Base-by-base conservation (phyloP, 2,113 vertebrate genomes). In the Hippocampus mohnikei region DNA sequence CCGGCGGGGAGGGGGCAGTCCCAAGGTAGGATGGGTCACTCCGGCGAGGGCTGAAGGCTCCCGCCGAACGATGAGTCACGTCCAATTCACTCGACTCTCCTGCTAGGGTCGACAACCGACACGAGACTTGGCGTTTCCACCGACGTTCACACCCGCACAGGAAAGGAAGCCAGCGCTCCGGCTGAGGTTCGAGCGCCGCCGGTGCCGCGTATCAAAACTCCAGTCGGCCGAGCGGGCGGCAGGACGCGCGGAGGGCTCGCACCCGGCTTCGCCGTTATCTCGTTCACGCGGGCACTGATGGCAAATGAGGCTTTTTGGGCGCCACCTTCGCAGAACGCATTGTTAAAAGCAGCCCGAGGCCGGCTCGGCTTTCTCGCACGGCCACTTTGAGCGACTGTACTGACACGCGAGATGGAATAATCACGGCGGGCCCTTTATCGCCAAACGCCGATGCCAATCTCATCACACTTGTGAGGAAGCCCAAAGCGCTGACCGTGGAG, bases 61-160 rank as follows among this genome's bases (percentile, higher is more conserved):
- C 87, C 69, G 76, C 94, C 0, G 90, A 76, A 70, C 83, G 85
- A 68, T 92, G 81, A 74, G 81, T 93, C 80, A 98, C 95, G 79
- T 98, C 97, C 53, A 94, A 93, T 92, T 98, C 96, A 88, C 95
- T 97, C 23, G 95, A 95, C 87, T 97, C 96, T 94, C 94, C 94
- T 96, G 84, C 1, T 70, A 11, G 41, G 53, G 52, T 10, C 3
- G 52, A 74, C 53, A 76, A 52, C 41, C 33, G 79, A 40, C 16
- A 71, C 2, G 15, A 2, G 20, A 40, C 60, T 41, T 41, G 42
- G 10, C 5, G 11, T 42, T 42, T 44, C 42, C 41, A 27, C 41
- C 16, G 23, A 1, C 46, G 5, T 48, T 5, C 29, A 33, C 29
- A 33, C 29, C 29, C 29, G 33, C 33, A n/a, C n/a, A n/a, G n/a